Evolutionary conservation across 2,113 vertebrate species (phyloP).

Genomic region (Gymnogyps californianus): DNA sequence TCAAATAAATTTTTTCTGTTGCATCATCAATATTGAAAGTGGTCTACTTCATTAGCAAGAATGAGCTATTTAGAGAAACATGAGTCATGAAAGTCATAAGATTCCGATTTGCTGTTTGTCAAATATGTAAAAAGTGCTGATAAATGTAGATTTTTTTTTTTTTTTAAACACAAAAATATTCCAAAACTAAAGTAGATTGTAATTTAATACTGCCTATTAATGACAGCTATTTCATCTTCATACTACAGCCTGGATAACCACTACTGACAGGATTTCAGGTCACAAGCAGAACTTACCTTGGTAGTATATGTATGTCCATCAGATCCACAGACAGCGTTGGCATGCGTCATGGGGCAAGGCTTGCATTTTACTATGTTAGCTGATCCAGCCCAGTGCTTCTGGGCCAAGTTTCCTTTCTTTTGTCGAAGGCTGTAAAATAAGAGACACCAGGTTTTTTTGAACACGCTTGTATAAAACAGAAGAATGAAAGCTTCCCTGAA

Average conservation of each 20-base stretch:
- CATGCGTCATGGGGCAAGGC: constrained; percentile 71
- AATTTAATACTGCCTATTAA: background rate
- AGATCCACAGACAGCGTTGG: constrained; percentile 76
- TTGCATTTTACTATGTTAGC: constrained; percentile 82
- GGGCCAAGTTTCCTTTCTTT: constrained; percentile 74
- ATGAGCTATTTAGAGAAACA: background rate
- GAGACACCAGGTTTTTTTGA: background rate
- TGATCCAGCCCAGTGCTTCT: constrained; percentile 80
- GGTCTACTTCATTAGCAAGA: background rate
- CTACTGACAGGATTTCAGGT: no score
- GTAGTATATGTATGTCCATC: constrained; percentile 87
- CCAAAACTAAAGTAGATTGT: fast-evolving
- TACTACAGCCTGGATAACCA: fast-evolving
- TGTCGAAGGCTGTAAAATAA: constrained; percentile 67
- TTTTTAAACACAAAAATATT: background rate
- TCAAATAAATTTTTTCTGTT: background rate
- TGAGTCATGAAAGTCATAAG: background rate
- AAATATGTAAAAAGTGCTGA: background rate
- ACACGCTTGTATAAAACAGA: background rate
- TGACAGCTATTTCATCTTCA: fast-evolving
- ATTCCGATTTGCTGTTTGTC: background rate
- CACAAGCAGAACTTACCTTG: constrained; percentile 70
- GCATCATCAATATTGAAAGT: background rate
- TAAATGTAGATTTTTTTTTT: no score
- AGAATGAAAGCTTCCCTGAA: background rate